These are phyloP conservation scores for Napeogenes inachia DNA, from an alignment of 2,888 invertebrate species.

Conservation along the genomic window DNA sequence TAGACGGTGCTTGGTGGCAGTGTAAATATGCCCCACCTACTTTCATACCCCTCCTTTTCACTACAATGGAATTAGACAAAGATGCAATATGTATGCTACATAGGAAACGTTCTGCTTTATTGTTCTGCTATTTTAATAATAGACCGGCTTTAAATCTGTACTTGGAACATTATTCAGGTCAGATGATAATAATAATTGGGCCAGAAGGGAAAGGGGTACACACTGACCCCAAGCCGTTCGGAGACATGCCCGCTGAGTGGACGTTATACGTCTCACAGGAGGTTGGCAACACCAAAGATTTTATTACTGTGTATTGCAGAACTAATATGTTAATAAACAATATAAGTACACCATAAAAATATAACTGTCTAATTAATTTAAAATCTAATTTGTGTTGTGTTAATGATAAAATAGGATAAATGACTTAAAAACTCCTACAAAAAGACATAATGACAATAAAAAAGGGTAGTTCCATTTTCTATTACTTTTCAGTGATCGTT, in stretches of 20 bases:
- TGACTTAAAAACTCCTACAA: no score
- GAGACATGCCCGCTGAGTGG: slow-evolving; percentile 78
- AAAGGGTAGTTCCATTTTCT: no score
- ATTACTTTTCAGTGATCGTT: no score
- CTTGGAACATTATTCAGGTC: slow-evolving; percentile 79
- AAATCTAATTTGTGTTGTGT: no score
- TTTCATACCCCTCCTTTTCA: slow-evolving; percentile 81
- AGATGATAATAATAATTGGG: slow-evolving; percentile 84
- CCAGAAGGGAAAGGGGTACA: slow-evolving; percentile 81
- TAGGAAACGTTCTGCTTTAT: slow-evolving; percentile 72
- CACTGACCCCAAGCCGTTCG: slow-evolving; percentile 84
- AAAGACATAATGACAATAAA: no score
- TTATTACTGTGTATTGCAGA: slow-evolving; percentile 78
- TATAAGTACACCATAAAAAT: neutral
- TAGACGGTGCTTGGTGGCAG: slow-evolving; percentile 89
- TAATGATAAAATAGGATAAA: no score
- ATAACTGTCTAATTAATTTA: no score
- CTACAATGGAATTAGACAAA: slow-evolving; percentile 55
- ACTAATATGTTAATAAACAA: slow-evolving; percentile 7
- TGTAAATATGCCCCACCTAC: slow-evolving; percentile 84
- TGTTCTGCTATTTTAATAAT: slow-evolving; percentile 91
- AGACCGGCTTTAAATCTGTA: slow-evolving; percentile 82
- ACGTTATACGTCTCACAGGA: slow-evolving; percentile 72
- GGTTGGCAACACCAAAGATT: slow-evolving; percentile 80
- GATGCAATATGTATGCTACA: slow-evolving; percentile 59